Evolutionary conservation across 2,888 invertebrate genomes (phyloP).

Genomic region (Philaethria dido): DNA sequence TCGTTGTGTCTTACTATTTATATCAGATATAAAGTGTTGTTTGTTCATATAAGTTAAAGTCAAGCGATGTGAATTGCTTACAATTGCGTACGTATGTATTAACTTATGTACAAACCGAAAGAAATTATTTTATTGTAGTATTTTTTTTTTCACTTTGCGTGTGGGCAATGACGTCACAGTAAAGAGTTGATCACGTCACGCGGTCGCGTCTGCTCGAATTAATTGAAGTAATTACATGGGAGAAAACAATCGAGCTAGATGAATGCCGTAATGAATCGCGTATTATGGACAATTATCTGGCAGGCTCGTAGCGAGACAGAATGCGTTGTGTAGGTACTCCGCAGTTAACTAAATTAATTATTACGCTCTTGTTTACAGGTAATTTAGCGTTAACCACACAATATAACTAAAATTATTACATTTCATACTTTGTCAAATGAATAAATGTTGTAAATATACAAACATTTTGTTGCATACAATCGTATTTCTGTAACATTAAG

Average conservation of each 20-base stretch:
- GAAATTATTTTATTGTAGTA: background rate
- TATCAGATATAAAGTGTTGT: background rate
- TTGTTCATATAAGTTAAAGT: too few relatives aligned
- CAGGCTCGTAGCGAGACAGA: constrained; percentile 58
- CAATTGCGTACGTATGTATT: background rate
- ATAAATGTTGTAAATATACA: background rate
- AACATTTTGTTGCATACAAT: too few relatives aligned
- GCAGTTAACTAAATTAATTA: constrained; percentile 58
- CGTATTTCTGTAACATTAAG: too few relatives aligned
- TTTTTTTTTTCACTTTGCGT: constrained; percentile 59
- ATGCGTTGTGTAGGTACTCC: constrained; percentile 54
- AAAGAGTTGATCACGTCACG: constrained; percentile 58
- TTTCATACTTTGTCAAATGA: background rate
- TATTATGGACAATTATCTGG: constrained; percentile 69
- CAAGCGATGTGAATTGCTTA: too few relatives aligned
- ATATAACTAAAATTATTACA: constrained; percentile 42
- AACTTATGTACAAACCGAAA: background rate
- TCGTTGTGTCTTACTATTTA: background rate
- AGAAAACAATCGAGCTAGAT: constrained; percentile 75
- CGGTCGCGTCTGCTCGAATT: constrained; percentile 70
- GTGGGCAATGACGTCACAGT: constrained; percentile 69
- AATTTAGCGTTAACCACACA: constrained; percentile 42
- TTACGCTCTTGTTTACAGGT: constrained; percentile 42
- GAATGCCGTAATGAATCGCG: constrained; percentile 64
- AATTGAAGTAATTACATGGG: constrained; percentile 76